phyloP scores from a whole-genome alignment of 1,140 invertebrate species.

The Drosophila tropicalis region DNA sequence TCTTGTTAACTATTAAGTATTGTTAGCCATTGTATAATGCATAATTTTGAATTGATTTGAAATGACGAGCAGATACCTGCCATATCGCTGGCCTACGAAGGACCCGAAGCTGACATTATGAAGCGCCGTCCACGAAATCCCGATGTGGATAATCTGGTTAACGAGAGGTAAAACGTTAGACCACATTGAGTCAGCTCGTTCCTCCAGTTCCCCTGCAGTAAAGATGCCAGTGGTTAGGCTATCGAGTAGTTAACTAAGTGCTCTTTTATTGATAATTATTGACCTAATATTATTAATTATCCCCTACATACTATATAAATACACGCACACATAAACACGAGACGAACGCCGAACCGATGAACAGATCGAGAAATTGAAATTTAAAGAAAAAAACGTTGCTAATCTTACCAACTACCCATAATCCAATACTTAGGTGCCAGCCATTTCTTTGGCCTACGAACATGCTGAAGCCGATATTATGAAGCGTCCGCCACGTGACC shows the following conservation, averaged over 20 bases:
- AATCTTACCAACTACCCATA: conserved; percentile 74
- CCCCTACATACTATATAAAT: background rate
- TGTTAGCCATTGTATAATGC: conserved; percentile 41
- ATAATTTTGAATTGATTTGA: conserved; percentile 36
- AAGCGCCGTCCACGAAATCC: conserved; percentile 98
- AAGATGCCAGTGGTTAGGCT: conserved; percentile 31
- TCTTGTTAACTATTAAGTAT: conserved; percentile 53
- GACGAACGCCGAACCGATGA: conserved; percentile 22
- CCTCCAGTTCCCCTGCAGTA: conserved; percentile 15
- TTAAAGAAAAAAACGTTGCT: conserved; percentile 57
- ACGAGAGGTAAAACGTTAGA: conserved; percentile 90
- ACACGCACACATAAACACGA: conserved; percentile 20
- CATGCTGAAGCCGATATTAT: conserved; percentile 99
- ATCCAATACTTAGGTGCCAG: conserved; percentile 92
- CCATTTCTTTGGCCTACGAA: conserved; percentile 99
- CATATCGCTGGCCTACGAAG: conserved; percentile 99
- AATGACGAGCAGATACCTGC: conserved; percentile 91
- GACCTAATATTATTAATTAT: background rate
- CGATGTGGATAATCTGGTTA: conserved; percentile 97
- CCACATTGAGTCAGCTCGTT: background rate
- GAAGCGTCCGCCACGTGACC: conserved; percentile 99
- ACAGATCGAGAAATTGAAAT: background rate
- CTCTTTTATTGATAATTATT: conserved; percentile 13
- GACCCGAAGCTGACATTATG: conserved; percentile 99
- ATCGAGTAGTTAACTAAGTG: conserved; percentile 48